Percentiles rank a stretch among this genome's conserved stretches.
Evolutionary conservation across 2,797 vertebrate species (phyloP).

Genomic region (Premnoplex brunnescens): DNA sequence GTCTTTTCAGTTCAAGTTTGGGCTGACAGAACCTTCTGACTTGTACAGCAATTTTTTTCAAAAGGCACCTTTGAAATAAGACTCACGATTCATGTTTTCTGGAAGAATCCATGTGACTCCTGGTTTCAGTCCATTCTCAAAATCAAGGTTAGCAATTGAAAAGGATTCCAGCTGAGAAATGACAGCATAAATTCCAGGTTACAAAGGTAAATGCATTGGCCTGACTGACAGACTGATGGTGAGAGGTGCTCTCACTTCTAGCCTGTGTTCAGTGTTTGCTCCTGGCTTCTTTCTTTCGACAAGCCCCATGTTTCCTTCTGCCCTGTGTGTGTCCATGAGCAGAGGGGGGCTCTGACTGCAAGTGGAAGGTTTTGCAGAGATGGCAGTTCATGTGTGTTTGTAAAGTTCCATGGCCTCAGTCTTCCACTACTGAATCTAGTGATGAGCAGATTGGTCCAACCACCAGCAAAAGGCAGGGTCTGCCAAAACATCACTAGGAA

Average conservation of each 20-base stretch:
- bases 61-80: neutral
- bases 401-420: neutral
- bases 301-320: neutral
- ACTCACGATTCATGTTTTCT: neutral
- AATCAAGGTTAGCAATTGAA: neutral
- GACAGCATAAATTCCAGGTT: neutral
- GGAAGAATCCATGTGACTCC: neutral
- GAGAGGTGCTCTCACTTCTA: neutral
- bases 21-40: neutral
- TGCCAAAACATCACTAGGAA: neutral
- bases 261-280: neutral
- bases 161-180: neutral
- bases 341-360: neutral
- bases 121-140: neutral
- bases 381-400: neutral
- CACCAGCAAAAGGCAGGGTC: neutral
- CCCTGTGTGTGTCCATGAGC: rapidly evolving
- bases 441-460: neutral
- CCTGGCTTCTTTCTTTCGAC: neutral
- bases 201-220: neutral
- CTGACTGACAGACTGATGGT: neutral
- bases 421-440: neutral
- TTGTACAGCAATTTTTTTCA: neutral
- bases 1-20: neutral
- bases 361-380: neutral